Conservation (phyloP, 2,797 vertebrate species). For the Phrynocephalus vlangalii region DNA sequence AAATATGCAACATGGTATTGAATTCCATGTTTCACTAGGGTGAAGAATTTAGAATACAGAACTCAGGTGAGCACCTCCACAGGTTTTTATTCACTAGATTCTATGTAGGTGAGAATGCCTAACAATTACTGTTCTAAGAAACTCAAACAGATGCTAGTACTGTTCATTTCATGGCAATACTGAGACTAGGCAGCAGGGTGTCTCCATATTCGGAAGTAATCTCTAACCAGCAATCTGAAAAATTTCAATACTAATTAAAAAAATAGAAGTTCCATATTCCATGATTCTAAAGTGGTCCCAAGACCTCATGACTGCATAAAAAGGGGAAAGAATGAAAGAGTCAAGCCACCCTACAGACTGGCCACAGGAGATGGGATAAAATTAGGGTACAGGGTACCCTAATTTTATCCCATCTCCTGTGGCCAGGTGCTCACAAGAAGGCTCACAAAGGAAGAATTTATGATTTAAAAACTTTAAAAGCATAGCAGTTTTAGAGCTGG, state of each 20-base stretch:
- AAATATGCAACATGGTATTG: conserved; percentile 12
- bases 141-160: not conserved
- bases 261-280: not conserved
- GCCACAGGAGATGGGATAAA: too few relatives aligned
- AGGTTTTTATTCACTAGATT: not conserved
- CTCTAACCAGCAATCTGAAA: not conserved
- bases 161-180: too few relatives aligned
- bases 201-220: not conserved
- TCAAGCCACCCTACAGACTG: not conserved
- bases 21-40: conserved; percentile 3
- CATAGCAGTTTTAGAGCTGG: not conserved
- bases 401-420: not conserved
- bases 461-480: not conserved
- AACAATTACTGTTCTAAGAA: not conserved
- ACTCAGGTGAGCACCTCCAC: not conserved
- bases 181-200: too few relatives aligned
- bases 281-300: not conserved
- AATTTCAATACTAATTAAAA: not conserved
- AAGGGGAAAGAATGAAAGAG: not conserved
- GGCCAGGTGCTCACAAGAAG: not conserved
- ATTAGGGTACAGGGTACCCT: too few relatives aligned
- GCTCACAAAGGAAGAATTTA: not conserved
- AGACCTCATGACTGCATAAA: not conserved
- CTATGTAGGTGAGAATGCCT: not conserved
- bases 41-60: not conserved